Evolutionary conservation across 2,797 vertebrate species (phyloP), one percentile per base, ranked within the genome.

Genomic region (Tinamus major): DNA sequence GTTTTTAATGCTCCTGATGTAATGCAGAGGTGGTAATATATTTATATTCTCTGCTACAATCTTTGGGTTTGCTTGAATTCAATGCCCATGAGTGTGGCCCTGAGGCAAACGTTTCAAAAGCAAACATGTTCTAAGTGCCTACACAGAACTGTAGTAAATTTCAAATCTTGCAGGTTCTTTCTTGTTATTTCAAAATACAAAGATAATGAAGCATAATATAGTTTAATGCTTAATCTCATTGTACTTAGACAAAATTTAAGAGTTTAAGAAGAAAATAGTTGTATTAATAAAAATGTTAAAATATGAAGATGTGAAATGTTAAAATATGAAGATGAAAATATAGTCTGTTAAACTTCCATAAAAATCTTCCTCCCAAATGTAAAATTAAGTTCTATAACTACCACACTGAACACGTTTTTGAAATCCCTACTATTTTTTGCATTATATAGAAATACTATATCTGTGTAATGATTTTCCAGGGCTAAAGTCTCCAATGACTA

Each of bases 141-240:
- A 31, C 13, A 67, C 3, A 70, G 13, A 79, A 70, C 6, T 58
- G 18, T 70, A n/a, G 16, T 19, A 9, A 37, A 53, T 63, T 41
- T 33, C 5, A n/a, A 86, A 44, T n/a, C 18, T 39, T 51, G 35
- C 3, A 14, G 1, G 3, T 0, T 4, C 4, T 5, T 67, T 65
- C 51, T 2, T 49, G 21, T 69, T 48, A 48, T 72, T 65, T 77
- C 65, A 26, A 53, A 81, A 10, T 44, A 44, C 19, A 39, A 77
- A 65, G 26, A 17, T 15, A 84, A 78, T 13, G 12, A 87, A 84
- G 9, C 4, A 72, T 31, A 33, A 9, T 41, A 53, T 23, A 68
- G 6, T 53, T 90, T 77, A 58, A 80, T 62, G 4, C 18, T 51
- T 76, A 81, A 64, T 16, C 49, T 68, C 33, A 37, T 10, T 71